Base-by-base conservation (phyloP, 2,797 vertebrate genomes). In the Arremon brunneinucha region DNA sequence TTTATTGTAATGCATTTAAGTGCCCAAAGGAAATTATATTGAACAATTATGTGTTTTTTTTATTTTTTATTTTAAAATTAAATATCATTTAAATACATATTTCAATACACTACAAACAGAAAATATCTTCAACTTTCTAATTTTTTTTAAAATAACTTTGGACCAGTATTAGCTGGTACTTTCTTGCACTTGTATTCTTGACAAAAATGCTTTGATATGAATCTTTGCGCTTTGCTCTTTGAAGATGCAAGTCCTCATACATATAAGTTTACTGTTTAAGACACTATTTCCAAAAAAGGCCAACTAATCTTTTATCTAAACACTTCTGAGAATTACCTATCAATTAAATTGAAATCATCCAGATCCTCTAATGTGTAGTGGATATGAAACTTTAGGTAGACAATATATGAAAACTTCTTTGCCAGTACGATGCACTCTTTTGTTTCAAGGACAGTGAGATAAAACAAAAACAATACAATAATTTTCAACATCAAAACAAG, bases 401-500 rank as follows among this genome's bases (percentile, higher is more conserved):
- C 44, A 68, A 26, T 53, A 82, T 11, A 4, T 77, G 47, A 90
- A 92, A 87, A 85, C 35, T 55, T 79, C n/a, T 64, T 93, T 87
- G 19, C 21, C 64, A 81, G 57, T 85, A 70, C 30, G 41, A 3
- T 44, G 17, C 4, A 27, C 26, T 68, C 41, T 0, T 70, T 65
- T 84, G 67, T 86, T 90, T 75, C 69, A 95, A 94, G 62, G 74
- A 89, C 80, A 90, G 65, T 69, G 59, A 69, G 22, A 32, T 88
- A 84, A 69, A 18, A 84, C 23, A 81, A 79, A 89, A 95, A 7
- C 37, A 57, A 35, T 35, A 95, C 50, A 75, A 70, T 72, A 60
- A 83, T 91, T 79, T 95, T 71, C 52, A 94, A 62, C 44, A 71
- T 93, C 82, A 85, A 89, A 93, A 75, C 63, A 62, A 80, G 10